Percentiles rank a stretch among this genome's conserved stretches.
Evolutionary conservation across 2,113 vertebrate species (phyloP).

Genomic region (Plectropomus leopardus): DNA sequence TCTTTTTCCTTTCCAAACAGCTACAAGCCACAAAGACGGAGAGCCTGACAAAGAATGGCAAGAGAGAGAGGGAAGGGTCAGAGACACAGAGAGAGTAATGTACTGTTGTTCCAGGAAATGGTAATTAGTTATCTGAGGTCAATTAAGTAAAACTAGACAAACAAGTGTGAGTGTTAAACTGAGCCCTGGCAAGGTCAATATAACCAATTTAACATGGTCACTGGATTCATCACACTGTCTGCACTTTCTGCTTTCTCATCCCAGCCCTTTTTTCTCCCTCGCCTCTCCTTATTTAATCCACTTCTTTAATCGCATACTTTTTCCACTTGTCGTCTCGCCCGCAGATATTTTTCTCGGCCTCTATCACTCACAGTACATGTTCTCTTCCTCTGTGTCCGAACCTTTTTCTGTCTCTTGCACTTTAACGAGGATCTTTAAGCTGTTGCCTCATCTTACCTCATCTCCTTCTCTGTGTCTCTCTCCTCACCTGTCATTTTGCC

Average conservation of each 20-base stretch:
- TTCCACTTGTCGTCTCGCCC: slow-evolving; percentile 10
- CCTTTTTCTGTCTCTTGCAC: slow-evolving; percentile 33
- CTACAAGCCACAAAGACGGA: slow-evolving; percentile 30
- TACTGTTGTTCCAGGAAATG: slow-evolving; percentile 71
- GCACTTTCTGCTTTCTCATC: slow-evolving; percentile 44
- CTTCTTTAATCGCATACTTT: slow-evolving; percentile 22
- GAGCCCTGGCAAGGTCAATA: slow-evolving; percentile 74
- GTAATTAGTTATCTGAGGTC: slow-evolving; percentile 82
- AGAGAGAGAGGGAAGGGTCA: not conserved
- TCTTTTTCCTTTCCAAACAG: not conserved
- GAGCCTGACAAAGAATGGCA: slow-evolving; percentile 35
- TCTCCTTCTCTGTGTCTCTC: slow-evolving; percentile 51
- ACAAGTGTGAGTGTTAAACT: slow-evolving; percentile 82
- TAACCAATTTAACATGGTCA: slow-evolving; percentile 66
- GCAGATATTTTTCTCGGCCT: slow-evolving; percentile 1
- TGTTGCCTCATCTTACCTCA: slow-evolving; percentile 67
- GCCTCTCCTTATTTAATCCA: slow-evolving; percentile 12
- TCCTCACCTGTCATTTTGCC: slow-evolving; percentile 52
- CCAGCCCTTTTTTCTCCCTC: slow-evolving; percentile 19
- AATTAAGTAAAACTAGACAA: slow-evolving; percentile 86
- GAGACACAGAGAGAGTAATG: slow-evolving; percentile 56
- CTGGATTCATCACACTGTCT: slow-evolving; percentile 68
- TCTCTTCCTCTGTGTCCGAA: slow-evolving; percentile 34
- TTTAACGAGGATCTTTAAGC: slow-evolving; percentile 54
- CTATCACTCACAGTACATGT: slow-evolving; percentile 28